phyloP scores from a whole-genome alignment of 2,888 invertebrate species.

The Poecilus cupreus region DNA sequence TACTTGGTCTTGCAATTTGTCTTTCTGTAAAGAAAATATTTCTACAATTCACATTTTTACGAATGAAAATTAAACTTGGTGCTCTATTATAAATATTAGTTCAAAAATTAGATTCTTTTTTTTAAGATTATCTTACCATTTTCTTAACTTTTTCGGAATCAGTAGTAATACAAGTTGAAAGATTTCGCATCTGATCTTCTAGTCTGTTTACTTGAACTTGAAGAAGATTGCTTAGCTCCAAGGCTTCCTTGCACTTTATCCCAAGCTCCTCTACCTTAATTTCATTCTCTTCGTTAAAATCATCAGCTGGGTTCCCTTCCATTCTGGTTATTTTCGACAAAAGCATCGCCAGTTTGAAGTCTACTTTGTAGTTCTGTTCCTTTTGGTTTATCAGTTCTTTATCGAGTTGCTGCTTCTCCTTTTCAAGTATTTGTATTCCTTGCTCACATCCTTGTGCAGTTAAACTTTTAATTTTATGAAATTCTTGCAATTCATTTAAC shows the following conservation, averaged over 20 bases:
- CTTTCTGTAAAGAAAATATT: slow-evolving; percentile 66
- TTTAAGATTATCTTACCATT: slow-evolving; percentile 68
- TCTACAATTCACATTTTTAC: background rate
- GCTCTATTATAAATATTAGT: too few relatives aligned
- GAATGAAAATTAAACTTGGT: background rate
- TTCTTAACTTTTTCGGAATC: slow-evolving; percentile 72
- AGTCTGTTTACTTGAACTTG: slow-evolving; percentile 75
- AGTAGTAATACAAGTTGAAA: slow-evolving; percentile 72
- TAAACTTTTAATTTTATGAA: slow-evolving; percentile 74
- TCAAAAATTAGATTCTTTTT: too few relatives aligned
- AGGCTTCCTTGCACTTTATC: slow-evolving; percentile 70
- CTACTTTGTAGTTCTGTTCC: slow-evolving; percentile 65
- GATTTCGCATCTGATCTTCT: slow-evolving; percentile 77
- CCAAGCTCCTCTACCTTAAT: slow-evolving; percentile 73
- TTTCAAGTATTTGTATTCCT: slow-evolving; percentile 69
- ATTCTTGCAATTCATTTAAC: slow-evolving; percentile 72
- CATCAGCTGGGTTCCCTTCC: slow-evolving; percentile 51
- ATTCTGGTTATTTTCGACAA: slow-evolving; percentile 66
- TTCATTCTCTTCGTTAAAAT: slow-evolving; percentile 64
- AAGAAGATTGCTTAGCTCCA: slow-evolving; percentile 70
- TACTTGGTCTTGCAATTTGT: slow-evolving; percentile 75
- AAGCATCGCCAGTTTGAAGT: slow-evolving; percentile 67
- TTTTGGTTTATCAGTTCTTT: slow-evolving; percentile 66
- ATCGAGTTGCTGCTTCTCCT: slow-evolving; percentile 65
- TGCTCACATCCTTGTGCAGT: slow-evolving; percentile 73